phyloP scores from a whole-genome alignment of 2,113 vertebrate genomes.

The human region GRCh38 chr3:16719001-16719500 shows the following conservation, averaged over 20 bases:
- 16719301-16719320: neutral
- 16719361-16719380: neutral
- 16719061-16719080: neutral
- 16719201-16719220: neutral
- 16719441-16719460: neutral
- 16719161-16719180: neutral
- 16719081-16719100: neutral
- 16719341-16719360: neutral
- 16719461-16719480: neutral
- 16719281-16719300: too few relatives aligned
- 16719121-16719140: neutral
- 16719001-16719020: neutral
- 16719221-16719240: neutral
- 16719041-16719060: neutral
- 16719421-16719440: neutral
- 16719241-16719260: neutral
- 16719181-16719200: neutral
- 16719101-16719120: neutral
- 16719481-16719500: neutral
- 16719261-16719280: neutral
- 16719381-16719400: neutral
- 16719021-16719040: neutral
- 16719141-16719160: neutral
- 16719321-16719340: neutral
- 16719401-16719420: neutral